Conservation (phyloP, 2,113 vertebrate genomes). For the Spea bombifrons region DNA sequence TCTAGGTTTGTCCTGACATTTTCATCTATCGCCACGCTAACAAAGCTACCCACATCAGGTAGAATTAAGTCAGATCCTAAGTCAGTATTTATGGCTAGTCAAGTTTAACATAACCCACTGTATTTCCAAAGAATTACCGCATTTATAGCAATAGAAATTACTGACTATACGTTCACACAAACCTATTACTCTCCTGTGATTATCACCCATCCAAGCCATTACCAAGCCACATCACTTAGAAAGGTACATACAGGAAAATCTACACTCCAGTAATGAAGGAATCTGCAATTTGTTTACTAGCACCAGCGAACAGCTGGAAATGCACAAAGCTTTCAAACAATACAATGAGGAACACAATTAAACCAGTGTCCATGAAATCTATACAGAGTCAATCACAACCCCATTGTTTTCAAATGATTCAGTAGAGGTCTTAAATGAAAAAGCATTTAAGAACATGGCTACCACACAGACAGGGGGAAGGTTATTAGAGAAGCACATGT, state of each 20-base stretch:
- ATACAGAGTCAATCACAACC: background rate
- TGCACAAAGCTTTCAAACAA: conserved; percentile 4
- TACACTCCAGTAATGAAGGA: conserved; percentile 1
- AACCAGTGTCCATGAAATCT: conserved; percentile 1
- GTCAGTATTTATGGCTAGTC: background rate
- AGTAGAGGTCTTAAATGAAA: background rate
- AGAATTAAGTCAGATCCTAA: too few species aligned
- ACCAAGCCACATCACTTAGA: background rate
- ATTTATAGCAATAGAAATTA: background rate
- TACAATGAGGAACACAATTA: conserved; percentile 4
- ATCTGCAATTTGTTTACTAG: background rate
- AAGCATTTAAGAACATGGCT: background rate
- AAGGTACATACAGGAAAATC: background rate
- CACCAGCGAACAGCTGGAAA: background rate
- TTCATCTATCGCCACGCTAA: too few species aligned
- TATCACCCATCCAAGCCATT: background rate
- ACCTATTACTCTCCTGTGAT: background rate
- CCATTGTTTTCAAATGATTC: background rate
- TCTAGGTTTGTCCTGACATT: too few species aligned
- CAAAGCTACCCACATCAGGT: too few species aligned
- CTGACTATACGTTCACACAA: background rate
- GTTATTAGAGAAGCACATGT: background rate
- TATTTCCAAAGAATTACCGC: background rate
- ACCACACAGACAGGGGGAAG: background rate
- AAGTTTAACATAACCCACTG: background rate